These are phyloP conservation scores for Lepeophtheirus nordmannii DNA, from an alignment of 2,888 invertebrate genomes.

Conservation along the genomic window DNA sequence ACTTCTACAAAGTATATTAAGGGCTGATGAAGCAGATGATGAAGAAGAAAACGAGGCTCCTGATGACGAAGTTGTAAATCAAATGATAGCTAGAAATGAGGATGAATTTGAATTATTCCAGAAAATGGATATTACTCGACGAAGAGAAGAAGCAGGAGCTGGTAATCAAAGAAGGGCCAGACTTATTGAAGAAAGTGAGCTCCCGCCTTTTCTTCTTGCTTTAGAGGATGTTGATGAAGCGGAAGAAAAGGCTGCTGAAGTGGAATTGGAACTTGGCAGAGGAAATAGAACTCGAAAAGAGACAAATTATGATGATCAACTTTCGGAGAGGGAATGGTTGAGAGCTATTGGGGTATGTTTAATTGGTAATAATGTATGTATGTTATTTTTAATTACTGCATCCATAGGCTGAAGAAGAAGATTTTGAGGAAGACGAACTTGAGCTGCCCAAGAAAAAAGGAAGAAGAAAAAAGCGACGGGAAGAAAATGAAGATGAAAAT, in stretches of 20 bases:
- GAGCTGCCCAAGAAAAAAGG: constrained; percentile 5
- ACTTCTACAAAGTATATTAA: constrained; percentile 82
- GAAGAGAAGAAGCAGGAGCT: constrained; percentile 53
- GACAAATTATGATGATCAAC: constrained; percentile 89
- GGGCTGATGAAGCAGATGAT: constrained; percentile 84
- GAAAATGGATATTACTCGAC: constrained; percentile 78
- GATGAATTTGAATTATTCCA: constrained; percentile 85
- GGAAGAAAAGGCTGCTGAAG: constrained; percentile 45
- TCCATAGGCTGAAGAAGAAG: constrained; percentile 18
- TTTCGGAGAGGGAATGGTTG: constrained; percentile 95
- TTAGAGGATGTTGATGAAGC: constrained; percentile 22
- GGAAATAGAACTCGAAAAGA: constrained; percentile 87
- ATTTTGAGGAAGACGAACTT: constrained; percentile 14
- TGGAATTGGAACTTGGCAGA: constrained; percentile 62
- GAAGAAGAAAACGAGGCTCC: constrained; percentile 94
- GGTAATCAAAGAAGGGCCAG: constrained; percentile 63
- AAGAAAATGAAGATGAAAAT: constrained; percentile 25
- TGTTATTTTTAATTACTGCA: neutral
- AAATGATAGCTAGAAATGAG: constrained; percentile 93
- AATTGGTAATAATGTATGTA: too few species aligned
- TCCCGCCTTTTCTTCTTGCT: constrained; percentile 87
- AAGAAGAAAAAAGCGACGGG: constrained; percentile 17
- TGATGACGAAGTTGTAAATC: constrained; percentile 96
- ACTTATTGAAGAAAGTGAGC: constrained; percentile 78
- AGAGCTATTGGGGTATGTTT: constrained; percentile 44